A percentile compares a stretch with the other conserved stretches of the same genome.
Conservation (phyloP, 1,140 invertebrate genomes). For the Chelonus insularis region DNA sequence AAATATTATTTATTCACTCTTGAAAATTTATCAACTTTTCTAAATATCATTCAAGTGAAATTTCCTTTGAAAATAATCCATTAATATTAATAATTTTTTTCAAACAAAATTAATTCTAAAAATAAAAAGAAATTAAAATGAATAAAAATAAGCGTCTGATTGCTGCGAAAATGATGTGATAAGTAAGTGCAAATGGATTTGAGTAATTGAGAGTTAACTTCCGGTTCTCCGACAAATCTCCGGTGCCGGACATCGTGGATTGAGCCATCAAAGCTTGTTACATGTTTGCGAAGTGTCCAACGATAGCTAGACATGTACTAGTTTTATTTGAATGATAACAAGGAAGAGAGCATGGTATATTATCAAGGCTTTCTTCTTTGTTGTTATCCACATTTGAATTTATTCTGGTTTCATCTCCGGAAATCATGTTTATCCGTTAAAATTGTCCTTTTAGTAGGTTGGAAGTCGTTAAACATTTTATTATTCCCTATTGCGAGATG, state of each 20-base stretch:
- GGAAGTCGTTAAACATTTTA: neutral
- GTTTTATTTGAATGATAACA: conserved; percentile 19
- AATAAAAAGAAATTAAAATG: no score
- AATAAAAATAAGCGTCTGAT: neutral
- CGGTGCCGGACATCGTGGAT: conserved; percentile 55
- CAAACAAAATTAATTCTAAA: no score
- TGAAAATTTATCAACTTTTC: no score
- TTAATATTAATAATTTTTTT: no score
- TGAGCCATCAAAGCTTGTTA: conserved; percentile 56
- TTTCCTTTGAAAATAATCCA: no score
- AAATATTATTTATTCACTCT: no score
- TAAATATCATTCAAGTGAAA: no score
- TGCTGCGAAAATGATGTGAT: neutral
- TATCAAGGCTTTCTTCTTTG: neutral
- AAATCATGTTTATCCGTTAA: neutral
- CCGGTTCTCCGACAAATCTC: conserved; percentile 46
- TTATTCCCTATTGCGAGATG: neutral
- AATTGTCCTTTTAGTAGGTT: neutral
- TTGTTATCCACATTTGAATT: neutral
- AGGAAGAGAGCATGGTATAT: conserved; percentile 8
- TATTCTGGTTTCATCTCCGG: conserved; percentile 4
- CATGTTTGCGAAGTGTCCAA: conserved; percentile 32
- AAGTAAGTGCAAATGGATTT: conserved; percentile 4
- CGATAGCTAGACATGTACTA: conserved; percentile 14
- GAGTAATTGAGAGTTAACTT: conserved; percentile 40